A percentile compares a stretch with the other conserved stretches of the same genome.
Evolutionary conservation across 2,797 vertebrate species (phyloP).

Genomic region (Enteromius mattozi): DNA sequence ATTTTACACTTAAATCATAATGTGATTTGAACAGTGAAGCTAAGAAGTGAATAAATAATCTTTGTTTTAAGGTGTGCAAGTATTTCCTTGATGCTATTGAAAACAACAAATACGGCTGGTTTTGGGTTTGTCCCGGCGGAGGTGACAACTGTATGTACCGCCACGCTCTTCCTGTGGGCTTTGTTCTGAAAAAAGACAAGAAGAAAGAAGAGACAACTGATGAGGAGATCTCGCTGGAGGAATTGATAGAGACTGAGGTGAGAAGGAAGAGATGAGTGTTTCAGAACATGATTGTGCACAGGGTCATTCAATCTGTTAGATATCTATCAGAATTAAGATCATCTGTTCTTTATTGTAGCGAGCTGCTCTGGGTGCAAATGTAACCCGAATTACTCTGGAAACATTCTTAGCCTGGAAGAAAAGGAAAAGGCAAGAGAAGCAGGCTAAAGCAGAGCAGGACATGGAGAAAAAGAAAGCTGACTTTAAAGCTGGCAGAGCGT

Average conservation of each 20-base stretch:
- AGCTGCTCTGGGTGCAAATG: conserved; percentile 88
- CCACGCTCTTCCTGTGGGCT: conserved; percentile 93
- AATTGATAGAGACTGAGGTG: conserved; percentile 97
- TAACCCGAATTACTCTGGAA: conserved; percentile 97
- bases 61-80: conserved; percentile 86
- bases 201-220: conserved; percentile 95
- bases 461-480: conserved; percentile 97
- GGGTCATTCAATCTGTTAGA: background rate
- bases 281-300: background rate
- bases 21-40: background rate
- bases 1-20: background rate
- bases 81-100: conserved; percentile 97
- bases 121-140: conserved; percentile 94
- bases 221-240: conserved; percentile 94
- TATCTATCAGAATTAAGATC: background rate
- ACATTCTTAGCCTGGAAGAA: conserved; percentile 98
- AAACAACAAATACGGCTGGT: conserved; percentile 98
- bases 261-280: background rate
- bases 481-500: conserved; percentile 93
- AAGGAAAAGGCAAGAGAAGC: conserved; percentile 97
- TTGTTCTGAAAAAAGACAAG: conserved; percentile 95
- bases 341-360: conserved; percentile 75
- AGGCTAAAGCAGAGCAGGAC: conserved; percentile 88
- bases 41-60: background rate
- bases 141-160: conserved; percentile 95